These are phyloP conservation scores for Dascyllus trimaculatus DNA, from an alignment of 2,113 vertebrate genomes.

Conservation along the genomic window DNA sequence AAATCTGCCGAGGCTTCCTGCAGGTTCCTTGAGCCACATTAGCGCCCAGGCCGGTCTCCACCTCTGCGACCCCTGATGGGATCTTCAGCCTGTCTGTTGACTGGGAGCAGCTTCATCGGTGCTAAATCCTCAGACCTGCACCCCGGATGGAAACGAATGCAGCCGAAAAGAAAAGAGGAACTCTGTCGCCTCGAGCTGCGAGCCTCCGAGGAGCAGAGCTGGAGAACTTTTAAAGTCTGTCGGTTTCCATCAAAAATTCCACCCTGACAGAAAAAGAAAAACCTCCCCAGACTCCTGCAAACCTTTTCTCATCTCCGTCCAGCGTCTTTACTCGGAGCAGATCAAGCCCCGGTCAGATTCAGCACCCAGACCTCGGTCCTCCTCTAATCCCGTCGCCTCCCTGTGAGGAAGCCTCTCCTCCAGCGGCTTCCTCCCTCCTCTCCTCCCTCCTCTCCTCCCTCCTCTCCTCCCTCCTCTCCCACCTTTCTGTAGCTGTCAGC, in stretches of 20 bases:
- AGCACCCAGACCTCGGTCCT: too few species aligned
- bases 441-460: conserved; percentile 1
- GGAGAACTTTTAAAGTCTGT: conserved; percentile 28
- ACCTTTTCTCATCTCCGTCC: neutral
- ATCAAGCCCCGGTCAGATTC: neutral
- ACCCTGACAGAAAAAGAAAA: neutral
- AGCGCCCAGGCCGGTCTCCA: neutral
- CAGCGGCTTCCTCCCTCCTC: conserved; percentile 35
- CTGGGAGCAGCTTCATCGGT: neutral
- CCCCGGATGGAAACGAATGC: conserved; percentile 13
- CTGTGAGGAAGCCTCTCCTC: conserved; percentile 18
- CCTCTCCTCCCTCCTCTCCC: too few species aligned
- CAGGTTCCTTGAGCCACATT: conserved; percentile 13
- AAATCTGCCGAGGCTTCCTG: conserved; percentile 35
- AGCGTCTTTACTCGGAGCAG: too few species aligned
- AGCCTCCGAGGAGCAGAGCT: conserved; percentile 14
- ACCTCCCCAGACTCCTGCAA: neutral
- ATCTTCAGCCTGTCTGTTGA: conserved; percentile 9
- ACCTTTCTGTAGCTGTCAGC: conserved; percentile 48
- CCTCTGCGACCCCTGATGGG: conserved; percentile 19
- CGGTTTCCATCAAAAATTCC: conserved; percentile 9
- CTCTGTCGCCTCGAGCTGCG: conserved; percentile 10
- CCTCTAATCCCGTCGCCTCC: too few species aligned
- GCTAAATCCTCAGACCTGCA: conserved; percentile 9
- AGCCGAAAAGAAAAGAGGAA: neutral